Base-by-base conservation (phyloP, 2,113 vertebrate genomes). In the Trematomus loennbergii region DNA sequence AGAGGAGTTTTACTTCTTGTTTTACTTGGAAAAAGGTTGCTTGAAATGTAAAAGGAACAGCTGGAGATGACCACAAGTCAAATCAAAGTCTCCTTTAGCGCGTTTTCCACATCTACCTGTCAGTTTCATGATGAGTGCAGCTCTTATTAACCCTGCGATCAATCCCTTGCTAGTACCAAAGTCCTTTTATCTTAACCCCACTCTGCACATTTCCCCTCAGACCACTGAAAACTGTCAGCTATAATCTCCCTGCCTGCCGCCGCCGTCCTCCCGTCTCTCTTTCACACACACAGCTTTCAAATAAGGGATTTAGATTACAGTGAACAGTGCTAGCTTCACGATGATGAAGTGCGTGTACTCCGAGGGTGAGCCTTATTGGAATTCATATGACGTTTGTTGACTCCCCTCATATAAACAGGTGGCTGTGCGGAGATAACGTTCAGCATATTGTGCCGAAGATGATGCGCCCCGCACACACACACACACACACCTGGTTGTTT, bases 321-420 rank as follows among this genome's bases (percentile, higher is more conserved):
- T 72, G 86, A 88, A 84, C 88, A 81, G 75, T 71, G 65, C 81
- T 48, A 72, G 85, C 81, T 76, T 71, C 75, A 67, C 82, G 74
- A 61, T 79, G 85, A 90, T 90, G 79, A 86, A 84, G 86, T 83
- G 79, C 81, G 89, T 85, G 83, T 84, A 86, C 88, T 86, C 83
- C 18, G 81, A 87, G 86, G 86, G 82, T 71, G 85, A 89, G 87
- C 84, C 90, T 94, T 89, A 91, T 89, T 94, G 88, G 86, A 93
- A 91, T 94, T 92, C 91, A 91, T 84, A 89, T 79, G 83, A 91
- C 80, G 88, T 93, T 91, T 92, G 87, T 91, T 82, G 90, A 89
- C 90, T 94, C 80, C 87, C 89, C 87, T 91, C 85, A 86, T 76
- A 91, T 88, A 90, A 94, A 92, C 93, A 93, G 92, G 93, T 94